Base-by-base conservation (phyloP, 2,797 vertebrate genomes). In the Acanthiza pusilla region DNA sequence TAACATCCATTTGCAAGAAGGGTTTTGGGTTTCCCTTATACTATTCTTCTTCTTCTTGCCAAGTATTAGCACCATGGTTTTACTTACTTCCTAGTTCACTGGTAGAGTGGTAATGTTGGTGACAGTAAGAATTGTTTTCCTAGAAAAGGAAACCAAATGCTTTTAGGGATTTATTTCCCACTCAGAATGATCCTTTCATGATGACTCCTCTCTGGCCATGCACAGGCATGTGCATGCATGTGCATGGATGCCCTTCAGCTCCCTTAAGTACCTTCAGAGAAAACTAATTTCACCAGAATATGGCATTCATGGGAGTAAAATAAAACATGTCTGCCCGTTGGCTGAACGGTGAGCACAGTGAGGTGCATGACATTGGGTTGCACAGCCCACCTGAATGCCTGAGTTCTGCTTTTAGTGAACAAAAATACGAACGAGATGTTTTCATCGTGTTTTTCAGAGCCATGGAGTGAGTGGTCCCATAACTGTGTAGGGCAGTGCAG, bases 181-280 rank as follows among this genome's bases (percentile, higher is more conserved):
- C 29, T 43, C 11, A 21, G 19, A 40, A 30, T 47, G 34, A 72
- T 54, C 21, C 11, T 17, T 43, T 74, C 8, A 11, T 9, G 22
- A 21, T 32, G 43, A 19, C 50, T 51, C 4, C 14, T 50, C 16
- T 82, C 53, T 3, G 5, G 40, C 34, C 16, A 20, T 0, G 13
- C 26, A 20, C 6, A 53, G 2, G 3, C 0, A 0, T 7, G 20
- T 51, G 42, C 20, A 1, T 0, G 1, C 60, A 13, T 0, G 0
- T 16, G 27, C 17, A 15, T 7, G 14, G 34, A 34, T 0, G 1
- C 25, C 57, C 19, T 48, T 67, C 34, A n/a, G 1, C 17, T 60
- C 43, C 40, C 14, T 30, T 9, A 19, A 17, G 5, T 30, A 25
- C 27, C 45, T 66, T 25, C 4, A 8, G 62, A 84, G 55, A 50